Base-by-base conservation (phyloP, 2,888 invertebrate species). In the Parnassius glacialis region DNA sequence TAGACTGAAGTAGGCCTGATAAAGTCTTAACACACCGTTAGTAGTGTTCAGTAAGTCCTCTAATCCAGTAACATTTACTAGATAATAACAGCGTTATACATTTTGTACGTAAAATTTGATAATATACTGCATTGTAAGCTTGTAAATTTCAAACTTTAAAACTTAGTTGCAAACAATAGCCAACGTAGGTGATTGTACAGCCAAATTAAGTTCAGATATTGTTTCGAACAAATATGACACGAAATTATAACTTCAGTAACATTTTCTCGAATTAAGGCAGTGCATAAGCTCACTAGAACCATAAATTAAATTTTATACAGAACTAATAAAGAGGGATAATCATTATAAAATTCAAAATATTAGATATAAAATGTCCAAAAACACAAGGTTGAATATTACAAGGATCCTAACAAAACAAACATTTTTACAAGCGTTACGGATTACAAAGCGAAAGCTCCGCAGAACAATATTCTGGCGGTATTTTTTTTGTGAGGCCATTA, bases 391-490 rank as follows among this genome's bases (percentile, higher is more conserved):
- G n/a, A 50, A 50, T 54, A 59, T 54, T 53, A 54, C 59, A 54
- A 13, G n/a, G 48, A 47, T 59, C 54, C 59, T 59, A 54, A 59
- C 59, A 54, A 54, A 59, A 59, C 53, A 59, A 53, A 53, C 43
- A 25, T 50, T 59, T 59, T 54, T 54, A 59, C 53, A 53, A 25
- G 53, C 53, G 54, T 59, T 59, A 59, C 20, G 54, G 53, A 59
- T 59, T 59, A 59, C 54, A 54, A 59, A 59, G 54, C 48, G 41
- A 53, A 47, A 25, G 59, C 10, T 53, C 42, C 42, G 9, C 25
- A 7, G 43, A 59, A 54, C 42, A 59, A 41, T 41, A 47, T 53
- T 53, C 20, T 41, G 52, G 13, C 52, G 12, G 9, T 41, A 47
- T 53, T 59, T 53, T 58, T 52, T 43, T 45, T 9, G 11, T 16